Conservation (phyloP, 1,140 invertebrate genomes). For the Cotesia vestalis region DNA sequence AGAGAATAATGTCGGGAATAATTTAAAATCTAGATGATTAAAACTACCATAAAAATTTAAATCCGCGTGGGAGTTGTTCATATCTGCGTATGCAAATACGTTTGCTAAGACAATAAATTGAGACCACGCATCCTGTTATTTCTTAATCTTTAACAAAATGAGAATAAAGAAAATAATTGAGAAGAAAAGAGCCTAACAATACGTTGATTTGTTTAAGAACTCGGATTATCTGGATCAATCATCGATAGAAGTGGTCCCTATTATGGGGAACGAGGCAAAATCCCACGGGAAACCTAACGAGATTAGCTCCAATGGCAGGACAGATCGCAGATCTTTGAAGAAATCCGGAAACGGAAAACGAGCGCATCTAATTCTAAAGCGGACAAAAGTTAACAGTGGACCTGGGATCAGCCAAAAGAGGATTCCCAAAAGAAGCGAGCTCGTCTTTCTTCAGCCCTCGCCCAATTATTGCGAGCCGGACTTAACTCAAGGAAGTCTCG, state of each 20-base stretch:
- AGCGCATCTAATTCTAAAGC: constrained; percentile 65
- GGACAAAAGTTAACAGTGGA: constrained; percentile 57
- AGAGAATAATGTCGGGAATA: too few relatives aligned
- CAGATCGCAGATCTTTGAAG: constrained; percentile 50
- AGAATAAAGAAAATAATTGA: constrained; percentile 5
- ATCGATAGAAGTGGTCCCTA: constrained; percentile 51
- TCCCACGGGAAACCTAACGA: constrained; percentile 60
- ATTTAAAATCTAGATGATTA: too few relatives aligned
- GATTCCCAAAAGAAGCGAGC: constrained; percentile 79
- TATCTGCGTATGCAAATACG: constrained; percentile 28
- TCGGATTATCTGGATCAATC: constrained; percentile 52
- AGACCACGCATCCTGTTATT: constrained; percentile 27
- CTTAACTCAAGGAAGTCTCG: constrained; percentile 77
- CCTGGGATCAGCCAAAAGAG: constrained; percentile 53
- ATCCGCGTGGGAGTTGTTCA: constrained; percentile 25
- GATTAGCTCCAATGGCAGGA: constrained; percentile 45
- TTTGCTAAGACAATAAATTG: constrained; percentile 28
- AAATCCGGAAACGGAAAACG: constrained; percentile 57
- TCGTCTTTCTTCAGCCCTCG: constrained; percentile 88
- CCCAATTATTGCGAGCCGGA: constrained; percentile 93
- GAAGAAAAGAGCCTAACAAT: too few relatives aligned
- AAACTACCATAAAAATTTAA: too few relatives aligned
- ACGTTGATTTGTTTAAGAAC: constrained; percentile 45
- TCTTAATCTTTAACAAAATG: constrained; percentile 20
- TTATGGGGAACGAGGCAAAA: constrained; percentile 60